Evolutionary conservation across 1,140 invertebrate species (phyloP).

Genomic region (Drosophila busckii): DNA sequence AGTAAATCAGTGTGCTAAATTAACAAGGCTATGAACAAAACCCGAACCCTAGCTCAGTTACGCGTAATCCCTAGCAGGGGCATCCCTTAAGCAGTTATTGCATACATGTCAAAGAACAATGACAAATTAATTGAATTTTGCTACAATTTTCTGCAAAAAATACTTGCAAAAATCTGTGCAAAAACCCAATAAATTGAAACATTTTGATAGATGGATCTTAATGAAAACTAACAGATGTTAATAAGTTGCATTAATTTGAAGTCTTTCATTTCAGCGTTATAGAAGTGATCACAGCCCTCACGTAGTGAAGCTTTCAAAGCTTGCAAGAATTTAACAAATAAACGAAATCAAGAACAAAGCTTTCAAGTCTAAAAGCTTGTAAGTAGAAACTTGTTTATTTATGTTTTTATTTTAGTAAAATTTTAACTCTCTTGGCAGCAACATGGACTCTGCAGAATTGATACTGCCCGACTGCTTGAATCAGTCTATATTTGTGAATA

Average conservation of each 20-base stretch:
- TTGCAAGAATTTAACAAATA: too few species aligned
- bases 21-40: conserved; percentile 1
- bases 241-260: not conserved
- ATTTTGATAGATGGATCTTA: conserved; percentile 47
- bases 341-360: too few species aligned
- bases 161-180: conserved; percentile 22
- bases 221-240: conserved; percentile 39
- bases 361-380: not conserved
- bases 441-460: not conserved
- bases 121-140: conserved; percentile 70
- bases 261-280: not conserved
- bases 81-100: conserved; percentile 8
- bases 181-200: conserved; percentile 41
- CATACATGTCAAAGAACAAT: conserved; percentile 40
- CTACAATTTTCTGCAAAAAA: conserved; percentile 43
- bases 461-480: conserved; percentile 33
- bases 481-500: conserved; percentile 26
- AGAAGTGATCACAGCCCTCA: not conserved
- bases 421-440: too few species aligned
- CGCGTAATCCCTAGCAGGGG: not conserved
- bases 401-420: too few species aligned
- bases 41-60: conserved; percentile 7
- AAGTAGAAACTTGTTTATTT: too few species aligned
- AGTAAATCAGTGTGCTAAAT: conserved; percentile 6
- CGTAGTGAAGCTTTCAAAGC: not conserved